These are phyloP conservation scores for Leuctra nigra DNA, from an alignment of 2,888 invertebrate species.

Conservation along the genomic window DNA sequence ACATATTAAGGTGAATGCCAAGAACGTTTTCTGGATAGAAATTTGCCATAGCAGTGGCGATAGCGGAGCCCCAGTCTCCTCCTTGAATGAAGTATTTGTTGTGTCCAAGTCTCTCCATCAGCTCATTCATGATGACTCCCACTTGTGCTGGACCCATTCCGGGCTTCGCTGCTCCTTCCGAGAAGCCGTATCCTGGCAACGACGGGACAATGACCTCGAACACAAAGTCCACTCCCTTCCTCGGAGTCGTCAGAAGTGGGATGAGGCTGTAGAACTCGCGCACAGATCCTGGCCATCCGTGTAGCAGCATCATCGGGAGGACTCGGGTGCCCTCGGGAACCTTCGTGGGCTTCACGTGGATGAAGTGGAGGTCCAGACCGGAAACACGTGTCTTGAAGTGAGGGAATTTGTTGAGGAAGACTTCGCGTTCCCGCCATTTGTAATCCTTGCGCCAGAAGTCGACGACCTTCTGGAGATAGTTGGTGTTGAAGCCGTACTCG, in stretches of 20 bases:
- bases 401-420: no score
- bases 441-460: no score
- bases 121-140: slow-evolving; percentile 52
- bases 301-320: slow-evolving; percentile 63
- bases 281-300: slow-evolving; percentile 83
- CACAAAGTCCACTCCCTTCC: slow-evolving; percentile 48
- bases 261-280: slow-evolving; percentile 73
- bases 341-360: slow-evolving; percentile 57
- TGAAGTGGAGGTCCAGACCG: slow-evolving; percentile 66
- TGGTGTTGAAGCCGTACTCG: slow-evolving; percentile 73
- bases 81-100: slow-evolving; percentile 64
- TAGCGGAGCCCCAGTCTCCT: slow-evolving; percentile 74
- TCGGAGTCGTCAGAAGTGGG: slow-evolving; percentile 52
- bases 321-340: slow-evolving; percentile 41
- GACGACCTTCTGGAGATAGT: slow-evolving; percentile 57
- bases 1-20: slow-evolving; percentile 62
- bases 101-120: slow-evolving; percentile 64
- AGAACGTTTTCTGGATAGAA: slow-evolving; percentile 50
- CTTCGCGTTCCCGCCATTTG: no score
- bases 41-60: slow-evolving; percentile 55
- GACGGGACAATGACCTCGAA: slow-evolving; percentile 67
- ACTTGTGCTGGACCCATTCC: slow-evolving; percentile 41
- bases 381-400: slow-evolving; percentile 67
- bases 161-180: slow-evolving; percentile 39
- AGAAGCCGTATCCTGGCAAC: slow-evolving; percentile 63